phyloP scores from a whole-genome alignment of 2,888 invertebrate species.

The Netelia melanura region DNA sequence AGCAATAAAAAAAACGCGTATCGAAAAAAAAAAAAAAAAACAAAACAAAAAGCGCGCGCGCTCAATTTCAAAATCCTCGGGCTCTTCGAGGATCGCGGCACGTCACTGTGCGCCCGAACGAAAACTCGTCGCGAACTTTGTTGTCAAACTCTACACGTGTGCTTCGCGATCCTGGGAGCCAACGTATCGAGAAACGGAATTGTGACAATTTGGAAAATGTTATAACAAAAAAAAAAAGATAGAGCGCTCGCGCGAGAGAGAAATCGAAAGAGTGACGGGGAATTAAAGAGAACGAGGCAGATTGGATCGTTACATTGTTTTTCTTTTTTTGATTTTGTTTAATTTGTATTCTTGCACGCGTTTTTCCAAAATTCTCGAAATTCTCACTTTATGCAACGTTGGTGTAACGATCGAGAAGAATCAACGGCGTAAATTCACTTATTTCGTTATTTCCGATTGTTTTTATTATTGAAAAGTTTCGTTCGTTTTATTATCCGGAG shows the following conservation, averaged over 20 bases:
- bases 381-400: not conserved
- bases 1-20: not conserved
- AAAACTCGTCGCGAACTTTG: conserved; percentile 80
- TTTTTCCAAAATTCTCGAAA: not conserved
- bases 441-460: not conserved
- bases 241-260: not conserved
- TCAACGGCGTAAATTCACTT: not conserved
- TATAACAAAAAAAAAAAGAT: not conserved
- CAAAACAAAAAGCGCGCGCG: conserved; percentile 28
- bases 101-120: conserved; percentile 77
- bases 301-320: not conserved
- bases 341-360: not conserved
- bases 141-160: conserved; percentile 81
- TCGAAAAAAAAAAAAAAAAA: not conserved
- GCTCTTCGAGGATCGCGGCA: conserved; percentile 64
- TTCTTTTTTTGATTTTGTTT: not conserved
- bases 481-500: too few relatives aligned
- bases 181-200: not conserved
- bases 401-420: not conserved
- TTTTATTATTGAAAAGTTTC: not conserved
- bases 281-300: conserved; percentile 40
- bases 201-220: not conserved
- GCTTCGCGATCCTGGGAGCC: conserved; percentile 3
- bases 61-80: conserved; percentile 52
- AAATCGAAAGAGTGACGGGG: conserved; percentile 25